phyloP scores from a whole-genome alignment of 1,140 invertebrate species.

The Carposina sasakii region DNA sequence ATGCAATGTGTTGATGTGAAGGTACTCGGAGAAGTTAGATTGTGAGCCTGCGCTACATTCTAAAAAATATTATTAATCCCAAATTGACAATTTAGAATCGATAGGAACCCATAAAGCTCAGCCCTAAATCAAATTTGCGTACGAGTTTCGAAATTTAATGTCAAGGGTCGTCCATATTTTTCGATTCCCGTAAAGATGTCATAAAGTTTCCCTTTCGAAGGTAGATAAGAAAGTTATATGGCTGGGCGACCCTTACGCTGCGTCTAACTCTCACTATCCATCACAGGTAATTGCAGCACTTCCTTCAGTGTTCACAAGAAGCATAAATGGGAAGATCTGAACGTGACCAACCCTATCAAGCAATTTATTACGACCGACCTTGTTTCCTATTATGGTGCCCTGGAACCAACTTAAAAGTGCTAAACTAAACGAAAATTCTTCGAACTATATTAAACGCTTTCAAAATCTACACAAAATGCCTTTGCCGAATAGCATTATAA shows the following conservation, averaged over 20 bases:
- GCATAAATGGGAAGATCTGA: slow-evolving; percentile 40
- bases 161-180: slow-evolving; percentile 44
- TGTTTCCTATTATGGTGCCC: slow-evolving; percentile 26
- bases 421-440: no score
- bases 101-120: no score
- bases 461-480: no score
- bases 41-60: no score
- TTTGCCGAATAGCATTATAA: no score
- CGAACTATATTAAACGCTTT: no score
- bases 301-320: slow-evolving; percentile 44
- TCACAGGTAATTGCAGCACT: slow-evolving; percentile 46
- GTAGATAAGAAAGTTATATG: slow-evolving; percentile 50
- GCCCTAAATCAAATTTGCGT: slow-evolving; percentile 4
- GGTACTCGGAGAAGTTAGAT: no score
- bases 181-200: slow-evolving; percentile 47
- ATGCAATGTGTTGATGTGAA: no score
- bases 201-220: slow-evolving; percentile 46
- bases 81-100: no score
- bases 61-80: no score
- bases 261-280: slow-evolving; percentile 44
- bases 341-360: slow-evolving; percentile 40
- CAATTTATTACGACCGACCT: slow-evolving; percentile 34
- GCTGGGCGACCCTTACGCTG: slow-evolving; percentile 35
- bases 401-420: no score
- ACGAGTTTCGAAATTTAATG: slow-evolving; percentile 33